These are phyloP conservation scores for Thymelicus acteon DNA, from an alignment of 2,888 invertebrate genomes.

Conservation along the genomic window DNA sequence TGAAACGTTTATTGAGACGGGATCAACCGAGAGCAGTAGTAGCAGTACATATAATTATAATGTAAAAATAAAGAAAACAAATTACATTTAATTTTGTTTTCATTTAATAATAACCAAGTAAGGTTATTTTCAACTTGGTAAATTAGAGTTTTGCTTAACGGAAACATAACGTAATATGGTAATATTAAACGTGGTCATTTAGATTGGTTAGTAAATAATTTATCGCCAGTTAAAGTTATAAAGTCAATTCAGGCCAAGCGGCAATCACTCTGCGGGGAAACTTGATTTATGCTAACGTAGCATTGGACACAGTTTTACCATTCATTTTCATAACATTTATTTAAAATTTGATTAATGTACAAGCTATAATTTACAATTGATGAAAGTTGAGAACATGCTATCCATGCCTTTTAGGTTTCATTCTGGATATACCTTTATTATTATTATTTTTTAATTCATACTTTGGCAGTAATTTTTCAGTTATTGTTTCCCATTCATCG, in stretches of 20 bases:
- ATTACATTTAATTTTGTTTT: too few species aligned
- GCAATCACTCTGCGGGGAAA: conserved; percentile 20
- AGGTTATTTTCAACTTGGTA: not conserved
- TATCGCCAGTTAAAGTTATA: conserved; percentile 17
- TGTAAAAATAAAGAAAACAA: too few species aligned
- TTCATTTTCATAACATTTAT: conserved; percentile 8
- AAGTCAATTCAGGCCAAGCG: conserved; percentile 25
- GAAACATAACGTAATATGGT: conserved; percentile 15
- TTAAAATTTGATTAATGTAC: not conserved
- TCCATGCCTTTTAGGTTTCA: too few species aligned
- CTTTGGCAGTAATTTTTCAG: too few species aligned
- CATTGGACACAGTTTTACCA: conserved; percentile 3
- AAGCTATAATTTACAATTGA: not conserved
- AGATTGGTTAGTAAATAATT: conserved; percentile 33
- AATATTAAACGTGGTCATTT: conserved; percentile 25
- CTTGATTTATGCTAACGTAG: conserved; percentile 12
- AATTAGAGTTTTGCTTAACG: not conserved
- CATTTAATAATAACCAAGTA: too few species aligned
- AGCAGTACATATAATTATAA: too few species aligned
- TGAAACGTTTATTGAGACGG: too few species aligned
- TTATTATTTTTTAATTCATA: too few species aligned
- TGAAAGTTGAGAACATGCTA: not conserved
- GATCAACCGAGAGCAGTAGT: too few species aligned
- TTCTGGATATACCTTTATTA: too few species aligned
- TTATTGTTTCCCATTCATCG: too few species aligned